Percentiles rank a stretch among this genome's conserved stretches.
Evolutionary conservation across 2,888 invertebrate species (phyloP).

Genomic region (Xestia sexstrigata): DNA sequence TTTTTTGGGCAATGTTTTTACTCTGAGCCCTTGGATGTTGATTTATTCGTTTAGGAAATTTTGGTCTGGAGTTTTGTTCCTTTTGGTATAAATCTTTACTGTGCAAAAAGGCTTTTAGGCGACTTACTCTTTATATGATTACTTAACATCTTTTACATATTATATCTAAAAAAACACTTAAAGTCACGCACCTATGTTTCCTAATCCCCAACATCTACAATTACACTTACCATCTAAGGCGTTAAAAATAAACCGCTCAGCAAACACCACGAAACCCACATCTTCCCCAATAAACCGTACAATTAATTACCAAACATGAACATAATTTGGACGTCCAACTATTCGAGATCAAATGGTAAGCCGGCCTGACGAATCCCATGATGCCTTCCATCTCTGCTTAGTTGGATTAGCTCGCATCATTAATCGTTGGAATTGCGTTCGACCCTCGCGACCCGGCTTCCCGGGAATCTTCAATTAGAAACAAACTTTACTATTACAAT

Average conservation of each 20-base stretch:
- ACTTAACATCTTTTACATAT: neutral
- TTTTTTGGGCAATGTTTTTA: constrained; percentile 15
- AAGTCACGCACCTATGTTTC: neutral
- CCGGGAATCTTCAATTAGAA: constrained; percentile 87
- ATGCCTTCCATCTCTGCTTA: constrained; percentile 83
- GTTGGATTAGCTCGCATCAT: constrained; percentile 89
- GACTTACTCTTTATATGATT: neutral
- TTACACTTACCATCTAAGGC: constrained; percentile 9
- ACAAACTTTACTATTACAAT: constrained; percentile 86
- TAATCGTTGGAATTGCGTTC: constrained; percentile 88
- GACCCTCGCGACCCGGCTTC: constrained; percentile 73
- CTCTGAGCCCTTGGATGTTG: neutral
- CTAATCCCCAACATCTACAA: neutral
- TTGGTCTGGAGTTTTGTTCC: neutral
- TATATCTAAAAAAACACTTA: neutral
- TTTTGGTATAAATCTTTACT: neutral
- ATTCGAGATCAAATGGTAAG: constrained; percentile 80
- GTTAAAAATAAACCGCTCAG: constrained; percentile 42
- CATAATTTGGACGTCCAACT: constrained; percentile 66
- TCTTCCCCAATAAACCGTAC: constrained; percentile 54
- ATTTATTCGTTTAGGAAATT: neutral
- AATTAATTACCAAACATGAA: constrained; percentile 63
- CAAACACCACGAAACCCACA: constrained; percentile 34
- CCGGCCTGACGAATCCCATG: constrained; percentile 80
- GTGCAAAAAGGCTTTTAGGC: no score